These are phyloP conservation scores for Eristalis tenax DNA, from an alignment of 2,888 invertebrate species.

Conservation along the genomic window DNA sequence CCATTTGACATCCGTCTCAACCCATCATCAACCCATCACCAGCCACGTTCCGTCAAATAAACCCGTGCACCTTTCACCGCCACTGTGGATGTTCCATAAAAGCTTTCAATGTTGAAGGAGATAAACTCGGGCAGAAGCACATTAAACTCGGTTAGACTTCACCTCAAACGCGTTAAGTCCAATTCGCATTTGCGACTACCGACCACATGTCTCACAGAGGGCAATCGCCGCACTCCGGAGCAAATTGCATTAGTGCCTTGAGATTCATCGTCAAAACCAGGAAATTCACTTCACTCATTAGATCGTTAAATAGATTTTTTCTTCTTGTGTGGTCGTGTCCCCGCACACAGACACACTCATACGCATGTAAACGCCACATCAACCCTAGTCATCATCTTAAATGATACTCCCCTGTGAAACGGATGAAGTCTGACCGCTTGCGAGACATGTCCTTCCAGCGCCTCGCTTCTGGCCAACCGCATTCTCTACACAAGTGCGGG, in stretches of 20 bases:
- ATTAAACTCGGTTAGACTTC: background rate
- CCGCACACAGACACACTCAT: background rate
- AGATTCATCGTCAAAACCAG: background rate
- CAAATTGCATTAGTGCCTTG: constrained; percentile 19
- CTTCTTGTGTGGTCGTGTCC: background rate
- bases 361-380: constrained; percentile 19
- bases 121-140: background rate
- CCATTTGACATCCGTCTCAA: too few species aligned
- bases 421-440: constrained; percentile 48
- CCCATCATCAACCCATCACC: too few species aligned
- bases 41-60: too few species aligned
- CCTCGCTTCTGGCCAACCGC: background rate
- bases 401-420: constrained; percentile 17
- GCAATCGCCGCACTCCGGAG: background rate
- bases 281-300: constrained; percentile 1
- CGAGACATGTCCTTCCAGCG: constrained; percentile 51
- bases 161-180: background rate
- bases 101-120: background rate
- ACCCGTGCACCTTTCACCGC: too few species aligned
- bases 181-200: background rate
- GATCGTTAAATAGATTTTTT: background rate
- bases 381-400: constrained; percentile 29
- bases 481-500: background rate
- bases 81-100: background rate
- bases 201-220: background rate